Evolutionary conservation across 2,888 invertebrate genomes (phyloP), one percentile per base, ranked within the genome.

Genomic region (Oxycera nigricornis): DNA sequence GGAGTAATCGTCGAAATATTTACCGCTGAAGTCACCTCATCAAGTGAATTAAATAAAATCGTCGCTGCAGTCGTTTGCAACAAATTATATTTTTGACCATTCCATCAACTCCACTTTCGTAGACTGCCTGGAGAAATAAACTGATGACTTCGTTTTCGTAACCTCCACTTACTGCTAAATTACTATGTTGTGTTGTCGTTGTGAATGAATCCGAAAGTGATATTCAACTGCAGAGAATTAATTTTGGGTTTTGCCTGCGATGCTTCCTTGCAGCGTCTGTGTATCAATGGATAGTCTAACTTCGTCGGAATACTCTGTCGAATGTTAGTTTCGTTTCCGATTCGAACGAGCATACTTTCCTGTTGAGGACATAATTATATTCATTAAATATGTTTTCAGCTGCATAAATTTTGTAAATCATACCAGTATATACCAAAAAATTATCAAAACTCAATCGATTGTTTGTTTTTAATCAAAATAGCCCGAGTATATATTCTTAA

Each of bases 121-220:
- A 6, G 14, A 67, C 31, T 22, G 67, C 67, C 67, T 20, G 20
- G n/a, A 67, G 67, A 67, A 67, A 67, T 26, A 41, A 39, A 67
- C 67, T 67, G 67, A 67, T 67, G 67, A 67, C 67, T 67, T 67
- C 67, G 67, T 46, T 67, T 67, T 67, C 67, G 67, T 67, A 67
- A 67, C 67, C 67, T 41, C 41, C 28, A 67, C 26, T 67, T 67
- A 67, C 26, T 9, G 11, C 14, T 41, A 67, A 67, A 67, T 67
- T 67, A 46, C 41, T 39, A 41, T 20, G 67, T 67, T 31, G 67
- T 62, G 30, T 46, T 9, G 59, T 30, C 30, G 41, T 67, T 22
- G 41, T 46, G 67, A 46, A 67, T 67, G 67, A 41, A 11, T 67
- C 11, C 20, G 39, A 22, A 62, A 62, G 35, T 62, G 39, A 62